A percentile compares a stretch with the other conserved stretches of the same genome.
Conservation (phyloP, 2,888 invertebrate species). For the Stratiomys singularior region DNA sequence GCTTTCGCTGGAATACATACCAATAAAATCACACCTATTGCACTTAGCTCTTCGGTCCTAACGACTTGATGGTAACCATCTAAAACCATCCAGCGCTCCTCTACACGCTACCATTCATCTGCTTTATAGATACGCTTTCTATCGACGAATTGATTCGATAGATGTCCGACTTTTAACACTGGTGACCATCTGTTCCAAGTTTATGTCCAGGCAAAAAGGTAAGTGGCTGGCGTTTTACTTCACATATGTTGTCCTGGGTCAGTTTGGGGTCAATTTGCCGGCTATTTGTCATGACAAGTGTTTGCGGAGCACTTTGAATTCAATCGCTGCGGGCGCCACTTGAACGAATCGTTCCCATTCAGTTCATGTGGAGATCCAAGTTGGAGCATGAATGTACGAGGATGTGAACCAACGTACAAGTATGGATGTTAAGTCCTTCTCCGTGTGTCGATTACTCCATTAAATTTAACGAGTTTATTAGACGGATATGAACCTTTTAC, state of each 20-base stretch:
- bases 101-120: neutral
- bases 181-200: conserved; percentile 11
- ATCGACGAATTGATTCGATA: neutral
- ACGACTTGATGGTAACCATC: neutral
- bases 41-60: too few relatives aligned
- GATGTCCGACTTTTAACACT: neutral
- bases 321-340: conserved; percentile 43
- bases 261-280: conserved; percentile 42
- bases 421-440: neutral
- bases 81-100: neutral
- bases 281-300: conserved; percentile 43
- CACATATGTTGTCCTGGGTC: conserved; percentile 27
- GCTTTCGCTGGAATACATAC: too few relatives aligned
- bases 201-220: conserved; percentile 16
- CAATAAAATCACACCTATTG: too few relatives aligned
- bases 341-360: conserved; percentile 12
- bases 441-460: conserved; percentile 27
- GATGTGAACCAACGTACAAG: conserved; percentile 4
- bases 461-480: conserved; percentile 35
- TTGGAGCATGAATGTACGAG: neutral
- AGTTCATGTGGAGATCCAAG: neutral
- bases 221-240: neutral
- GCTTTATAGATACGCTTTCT: neutral
- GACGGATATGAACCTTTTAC: neutral
- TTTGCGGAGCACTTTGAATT: conserved; percentile 39